These are phyloP conservation scores for Euplagia quadripunctaria DNA, from an alignment of 2,888 invertebrate genomes.

Conservation along the genomic window DNA sequence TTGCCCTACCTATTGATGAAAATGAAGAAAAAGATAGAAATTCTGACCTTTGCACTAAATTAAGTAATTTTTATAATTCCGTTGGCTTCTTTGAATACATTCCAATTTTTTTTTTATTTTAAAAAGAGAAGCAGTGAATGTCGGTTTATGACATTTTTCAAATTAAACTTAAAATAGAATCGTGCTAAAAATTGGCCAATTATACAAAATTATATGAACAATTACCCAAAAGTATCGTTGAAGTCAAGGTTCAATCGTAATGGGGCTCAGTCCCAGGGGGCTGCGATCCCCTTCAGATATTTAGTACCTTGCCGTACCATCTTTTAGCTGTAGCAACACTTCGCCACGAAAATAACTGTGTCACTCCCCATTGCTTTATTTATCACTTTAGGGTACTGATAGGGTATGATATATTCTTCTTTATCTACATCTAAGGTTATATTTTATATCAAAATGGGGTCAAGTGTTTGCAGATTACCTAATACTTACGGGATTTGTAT, in stretches of 20 bases:
- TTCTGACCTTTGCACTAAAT: no score
- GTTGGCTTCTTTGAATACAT: no score
- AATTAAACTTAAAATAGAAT: background rate
- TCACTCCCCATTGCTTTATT: slow-evolving; percentile 58
- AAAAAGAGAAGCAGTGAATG: background rate
- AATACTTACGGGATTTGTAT: no score
- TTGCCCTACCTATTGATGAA: background rate
- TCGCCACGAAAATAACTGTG: slow-evolving; percentile 66
- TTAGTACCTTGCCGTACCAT: slow-evolving; percentile 84
- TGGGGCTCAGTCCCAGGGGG: slow-evolving; percentile 56
- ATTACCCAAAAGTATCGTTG: slow-evolving; percentile 66
- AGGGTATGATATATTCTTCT: background rate
- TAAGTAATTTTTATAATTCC: no score
- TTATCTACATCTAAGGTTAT: background rate
- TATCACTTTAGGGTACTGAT: slow-evolving; percentile 60
- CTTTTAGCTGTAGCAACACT: slow-evolving; percentile 82
- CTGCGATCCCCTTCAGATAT: slow-evolving; percentile 63
- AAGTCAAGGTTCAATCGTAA: slow-evolving; percentile 77
- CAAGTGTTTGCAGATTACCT: no score
- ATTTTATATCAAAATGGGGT: no score
- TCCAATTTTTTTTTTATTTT: background rate
- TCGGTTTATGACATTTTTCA: slow-evolving; percentile 4
- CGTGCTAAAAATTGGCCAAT: slow-evolving; percentile 26
- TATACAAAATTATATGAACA: slow-evolving; percentile 22
- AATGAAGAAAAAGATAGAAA: background rate